Evolutionary conservation across 2,797 vertebrate species (phyloP).

Genomic region (Zenarchopterus dispar): DNA sequence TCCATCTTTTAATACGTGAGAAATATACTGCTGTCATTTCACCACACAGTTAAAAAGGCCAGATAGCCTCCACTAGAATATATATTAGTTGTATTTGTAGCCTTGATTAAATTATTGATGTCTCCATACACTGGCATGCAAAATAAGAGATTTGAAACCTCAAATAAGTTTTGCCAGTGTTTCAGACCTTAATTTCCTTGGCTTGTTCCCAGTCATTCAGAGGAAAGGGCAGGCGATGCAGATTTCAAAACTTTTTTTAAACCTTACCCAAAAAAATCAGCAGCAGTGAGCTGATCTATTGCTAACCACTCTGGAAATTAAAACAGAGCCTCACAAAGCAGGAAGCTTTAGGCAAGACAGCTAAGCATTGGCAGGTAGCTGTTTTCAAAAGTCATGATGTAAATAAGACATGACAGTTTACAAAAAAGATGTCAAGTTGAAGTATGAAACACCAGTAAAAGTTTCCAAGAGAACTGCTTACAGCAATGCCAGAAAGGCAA

Average conservation of each 20-base stretch:
- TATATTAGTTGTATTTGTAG: not conserved
- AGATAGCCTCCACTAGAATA: not conserved
- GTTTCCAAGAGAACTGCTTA: not conserved
- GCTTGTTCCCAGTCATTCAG: no score
- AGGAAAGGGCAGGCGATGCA: no score
- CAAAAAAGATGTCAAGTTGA: not conserved
- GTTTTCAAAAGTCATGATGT: not conserved
- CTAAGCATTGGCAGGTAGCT: no score
- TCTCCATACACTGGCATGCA: not conserved
- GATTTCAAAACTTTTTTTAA: not conserved
- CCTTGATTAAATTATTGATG: not conserved
- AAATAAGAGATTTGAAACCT: not conserved
- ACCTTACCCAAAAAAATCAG: not conserved
- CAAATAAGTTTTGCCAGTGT: no score
- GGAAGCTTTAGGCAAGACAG: no score
- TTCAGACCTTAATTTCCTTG: no score
- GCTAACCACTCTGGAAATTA: no score
- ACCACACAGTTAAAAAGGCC: conserved; percentile 4
- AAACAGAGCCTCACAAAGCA: no score
- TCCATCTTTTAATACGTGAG: conserved; percentile 21
- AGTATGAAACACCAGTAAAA: not conserved
- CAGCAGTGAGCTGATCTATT: not conserved
- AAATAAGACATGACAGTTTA: not conserved
- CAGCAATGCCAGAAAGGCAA: not conserved
- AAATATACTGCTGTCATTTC: conserved; percentile 31